Conservation (phyloP, 2,797 vertebrate species). For the Arrhamphus sclerolepis region DNA sequence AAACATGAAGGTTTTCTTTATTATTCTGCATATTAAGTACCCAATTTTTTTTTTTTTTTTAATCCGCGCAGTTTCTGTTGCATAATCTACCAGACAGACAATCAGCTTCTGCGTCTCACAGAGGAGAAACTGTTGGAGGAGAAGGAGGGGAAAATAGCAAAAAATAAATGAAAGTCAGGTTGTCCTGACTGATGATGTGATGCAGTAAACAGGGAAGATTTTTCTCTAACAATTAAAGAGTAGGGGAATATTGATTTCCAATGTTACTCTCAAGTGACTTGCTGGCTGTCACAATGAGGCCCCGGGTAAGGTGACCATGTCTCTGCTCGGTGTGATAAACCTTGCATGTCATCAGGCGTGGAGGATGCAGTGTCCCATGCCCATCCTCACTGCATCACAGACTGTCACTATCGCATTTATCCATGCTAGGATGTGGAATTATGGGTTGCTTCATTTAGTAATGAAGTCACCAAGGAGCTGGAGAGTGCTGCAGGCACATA, state of each 20-base stretch:
- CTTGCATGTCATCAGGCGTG: slow-evolving; percentile 74
- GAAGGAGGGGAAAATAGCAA: slow-evolving; percentile 4
- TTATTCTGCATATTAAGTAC: slow-evolving; percentile 58
- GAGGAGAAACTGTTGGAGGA: slow-evolving; percentile 33
- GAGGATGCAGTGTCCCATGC: slow-evolving; percentile 66
- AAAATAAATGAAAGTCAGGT: slow-evolving; percentile 76
- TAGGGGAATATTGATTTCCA: slow-evolving; percentile 91
- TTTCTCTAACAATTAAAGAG: slow-evolving; percentile 85
- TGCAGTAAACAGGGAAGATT: slow-evolving; percentile 76
- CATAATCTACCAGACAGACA: too few relatives aligned
- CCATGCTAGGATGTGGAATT: slow-evolving; percentile 43
- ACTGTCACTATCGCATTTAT: slow-evolving; percentile 51
- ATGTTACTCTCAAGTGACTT: slow-evolving; percentile 87
- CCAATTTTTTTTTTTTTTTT: too few relatives aligned
- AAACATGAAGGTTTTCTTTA: slow-evolving; percentile 48
- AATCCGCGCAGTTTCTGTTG: slow-evolving; percentile 50
- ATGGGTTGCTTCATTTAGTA: slow-evolving; percentile 67
- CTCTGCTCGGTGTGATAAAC: slow-evolving; percentile 76
- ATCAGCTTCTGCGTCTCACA: slow-evolving; percentile 51
- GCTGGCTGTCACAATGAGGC: slow-evolving; percentile 86
- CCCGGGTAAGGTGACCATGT: slow-evolving; percentile 89
- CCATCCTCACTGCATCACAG: slow-evolving; percentile 18
- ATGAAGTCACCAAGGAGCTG: slow-evolving; percentile 57
- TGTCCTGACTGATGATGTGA: slow-evolving; percentile 80
- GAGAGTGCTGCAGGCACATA: slow-evolving; percentile 13